Evolutionary conservation across 2,888 invertebrate genomes (phyloP).

Genomic region (Adineta ricciae): DNA sequence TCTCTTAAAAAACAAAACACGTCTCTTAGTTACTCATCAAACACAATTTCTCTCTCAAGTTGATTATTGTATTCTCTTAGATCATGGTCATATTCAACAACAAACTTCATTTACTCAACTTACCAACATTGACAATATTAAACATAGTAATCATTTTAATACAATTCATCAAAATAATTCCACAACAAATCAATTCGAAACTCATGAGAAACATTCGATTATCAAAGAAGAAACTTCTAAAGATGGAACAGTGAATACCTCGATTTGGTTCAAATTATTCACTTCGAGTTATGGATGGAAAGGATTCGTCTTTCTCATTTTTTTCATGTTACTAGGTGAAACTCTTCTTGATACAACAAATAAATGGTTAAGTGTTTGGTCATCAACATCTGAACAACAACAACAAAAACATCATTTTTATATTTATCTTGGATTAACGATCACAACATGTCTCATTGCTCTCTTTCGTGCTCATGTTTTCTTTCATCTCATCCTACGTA

Average conservation of each 20-base stretch:
- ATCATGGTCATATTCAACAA: background rate
- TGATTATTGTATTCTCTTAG: background rate
- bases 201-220: background rate
- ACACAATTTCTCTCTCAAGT: background rate
- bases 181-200: background rate
- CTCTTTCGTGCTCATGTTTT: background rate
- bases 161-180: no score
- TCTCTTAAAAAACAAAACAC: conserved; percentile 38
- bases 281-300: background rate
- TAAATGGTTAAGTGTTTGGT: background rate
- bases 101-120: background rate
- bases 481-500: background rate
- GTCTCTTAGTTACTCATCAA: background rate
- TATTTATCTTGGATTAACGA: background rate
- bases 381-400: background rate
- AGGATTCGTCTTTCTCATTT: background rate
- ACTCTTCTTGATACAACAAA: background rate
- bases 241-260: background rate
- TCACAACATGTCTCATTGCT: background rate
- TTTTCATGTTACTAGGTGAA: background rate
- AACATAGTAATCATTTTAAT: background rate
- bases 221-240: background rate
- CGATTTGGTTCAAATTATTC: background rate
- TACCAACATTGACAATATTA: background rate
- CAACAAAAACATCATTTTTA: background rate